These are phyloP conservation scores for Myrmecophaga tridactyla DNA, from an alignment of 2,113 vertebrate species.

Conservation along the genomic window DNA sequence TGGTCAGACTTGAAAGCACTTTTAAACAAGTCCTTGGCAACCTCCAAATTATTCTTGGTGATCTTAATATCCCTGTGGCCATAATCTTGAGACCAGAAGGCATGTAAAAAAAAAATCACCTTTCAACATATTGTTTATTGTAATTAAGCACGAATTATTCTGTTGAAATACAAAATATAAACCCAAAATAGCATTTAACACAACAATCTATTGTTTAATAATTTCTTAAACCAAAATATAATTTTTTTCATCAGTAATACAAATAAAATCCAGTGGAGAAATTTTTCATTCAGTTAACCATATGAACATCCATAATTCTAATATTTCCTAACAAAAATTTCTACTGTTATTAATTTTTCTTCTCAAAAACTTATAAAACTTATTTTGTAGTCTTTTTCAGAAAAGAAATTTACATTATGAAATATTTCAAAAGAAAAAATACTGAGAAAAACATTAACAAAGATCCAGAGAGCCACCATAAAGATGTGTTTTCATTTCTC, in stretches of 20 bases:
- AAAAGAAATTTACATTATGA: no score
- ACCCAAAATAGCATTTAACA: background rate
- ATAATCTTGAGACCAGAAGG: conserved; percentile 81
- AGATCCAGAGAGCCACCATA: background rate
- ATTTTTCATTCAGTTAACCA: conserved; percentile 27
- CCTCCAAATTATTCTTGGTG: conserved; percentile 88
- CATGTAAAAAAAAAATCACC: conserved; percentile 83
- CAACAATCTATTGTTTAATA: background rate
- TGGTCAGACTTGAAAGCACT: conserved; percentile 86
- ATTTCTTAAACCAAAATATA: conserved; percentile 36
- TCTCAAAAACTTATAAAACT: background rate
- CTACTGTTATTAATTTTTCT: background rate
- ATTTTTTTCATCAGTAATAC: conserved; percentile 19
- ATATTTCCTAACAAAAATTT: conserved; percentile 37
- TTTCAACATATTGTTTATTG: conserved; percentile 37
- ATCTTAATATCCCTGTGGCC: conserved; percentile 82
- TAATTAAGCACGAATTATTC: conserved; percentile 24
- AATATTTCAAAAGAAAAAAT: background rate
- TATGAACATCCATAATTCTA: background rate
- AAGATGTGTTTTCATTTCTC: no score
- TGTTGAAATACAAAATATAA: conserved; percentile 11
- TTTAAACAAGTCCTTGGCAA: conserved; percentile 88
- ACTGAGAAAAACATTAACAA: conserved; percentile 35
- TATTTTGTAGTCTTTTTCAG: background rate
- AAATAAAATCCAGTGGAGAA: conserved; percentile 36